Conservation (phyloP, 2,888 invertebrate genomes). For the Tachystola acroxantha region DNA sequence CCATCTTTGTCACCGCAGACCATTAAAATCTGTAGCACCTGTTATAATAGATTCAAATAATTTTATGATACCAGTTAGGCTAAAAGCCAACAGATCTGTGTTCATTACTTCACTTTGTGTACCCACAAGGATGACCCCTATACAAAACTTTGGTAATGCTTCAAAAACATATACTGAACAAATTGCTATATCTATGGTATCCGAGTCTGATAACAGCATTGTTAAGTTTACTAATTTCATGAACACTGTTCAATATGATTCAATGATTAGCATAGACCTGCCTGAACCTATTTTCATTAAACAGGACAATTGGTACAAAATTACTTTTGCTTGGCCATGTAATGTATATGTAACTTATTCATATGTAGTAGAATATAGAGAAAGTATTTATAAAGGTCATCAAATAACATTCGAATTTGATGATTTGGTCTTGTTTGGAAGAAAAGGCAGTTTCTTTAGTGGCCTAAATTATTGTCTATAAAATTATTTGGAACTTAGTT, state of each 20-base stretch:
- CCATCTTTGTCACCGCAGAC: constrained; percentile 58
- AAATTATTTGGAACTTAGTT: no score
- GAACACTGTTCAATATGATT: constrained; percentile 61
- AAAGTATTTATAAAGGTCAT: constrained; percentile 43
- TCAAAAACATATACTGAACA: constrained; percentile 58
- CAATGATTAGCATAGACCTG: constrained; percentile 57
- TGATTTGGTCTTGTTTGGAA: constrained; percentile 40
- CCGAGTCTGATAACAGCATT: constrained; percentile 52
- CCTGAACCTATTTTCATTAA: constrained; percentile 59
- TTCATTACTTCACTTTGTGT: constrained; percentile 63
- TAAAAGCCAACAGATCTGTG: constrained; percentile 63
- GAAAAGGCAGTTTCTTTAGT: constrained; percentile 59
- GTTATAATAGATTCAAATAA: constrained; percentile 53
- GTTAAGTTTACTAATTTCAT: constrained; percentile 51
- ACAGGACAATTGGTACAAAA: constrained; percentile 64
- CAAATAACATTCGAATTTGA: constrained; percentile 63
- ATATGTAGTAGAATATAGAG: constrained; percentile 62
- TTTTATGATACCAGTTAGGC: constrained; percentile 43
- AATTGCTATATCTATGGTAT: constrained; percentile 48
- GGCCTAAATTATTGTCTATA: constrained; percentile 66
- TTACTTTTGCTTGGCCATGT: constrained; percentile 59
- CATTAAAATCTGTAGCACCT: constrained; percentile 57
- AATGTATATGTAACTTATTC: constrained; percentile 43
- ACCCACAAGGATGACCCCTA: constrained; percentile 63
- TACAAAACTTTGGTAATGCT: constrained; percentile 47